Evolutionary conservation across 2,113 vertebrate species (phyloP).

Genomic region (Caloenas nicobarica): DNA sequence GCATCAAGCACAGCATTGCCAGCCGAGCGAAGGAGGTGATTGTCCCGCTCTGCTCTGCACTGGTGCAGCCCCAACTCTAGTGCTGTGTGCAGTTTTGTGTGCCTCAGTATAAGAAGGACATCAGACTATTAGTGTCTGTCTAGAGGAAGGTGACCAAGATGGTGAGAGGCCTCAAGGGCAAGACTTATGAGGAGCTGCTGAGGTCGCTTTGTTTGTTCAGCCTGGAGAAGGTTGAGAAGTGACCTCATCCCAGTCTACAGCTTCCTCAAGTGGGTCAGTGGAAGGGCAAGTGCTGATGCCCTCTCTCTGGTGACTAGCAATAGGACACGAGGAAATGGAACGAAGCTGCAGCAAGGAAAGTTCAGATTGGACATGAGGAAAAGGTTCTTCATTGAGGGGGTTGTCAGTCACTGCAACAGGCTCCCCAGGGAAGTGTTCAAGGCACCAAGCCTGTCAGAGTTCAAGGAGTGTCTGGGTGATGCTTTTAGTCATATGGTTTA

Average conservation of each 20-base stretch:
- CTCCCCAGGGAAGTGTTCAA: background rate
- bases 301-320: background rate
- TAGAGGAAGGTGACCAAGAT: background rate
- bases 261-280: accelerated
- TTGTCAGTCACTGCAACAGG: background rate
- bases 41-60: too few species aligned
- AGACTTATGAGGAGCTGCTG: accelerated
- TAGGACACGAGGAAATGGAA: accelerated
- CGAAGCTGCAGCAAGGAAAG: accelerated
- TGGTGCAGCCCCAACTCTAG: accelerated
- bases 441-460: background rate
- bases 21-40: accelerated
- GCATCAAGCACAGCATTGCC: background rate
- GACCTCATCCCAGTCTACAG: background rate
- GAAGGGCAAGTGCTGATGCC: background rate
- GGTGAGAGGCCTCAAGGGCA: background rate
- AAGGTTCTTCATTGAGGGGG: background rate
- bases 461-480: accelerated
- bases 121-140: accelerated
- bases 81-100: background rate
- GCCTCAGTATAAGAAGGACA: background rate
- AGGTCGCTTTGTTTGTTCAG: background rate
- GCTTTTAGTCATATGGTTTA: background rate
- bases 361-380: background rate
- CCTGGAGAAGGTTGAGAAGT: background rate